Evolutionary conservation across 2,113 vertebrate genomes (phyloP), one percentile per base, ranked within the genome.

Genomic region (Ancistrus triradiatus): DNA sequence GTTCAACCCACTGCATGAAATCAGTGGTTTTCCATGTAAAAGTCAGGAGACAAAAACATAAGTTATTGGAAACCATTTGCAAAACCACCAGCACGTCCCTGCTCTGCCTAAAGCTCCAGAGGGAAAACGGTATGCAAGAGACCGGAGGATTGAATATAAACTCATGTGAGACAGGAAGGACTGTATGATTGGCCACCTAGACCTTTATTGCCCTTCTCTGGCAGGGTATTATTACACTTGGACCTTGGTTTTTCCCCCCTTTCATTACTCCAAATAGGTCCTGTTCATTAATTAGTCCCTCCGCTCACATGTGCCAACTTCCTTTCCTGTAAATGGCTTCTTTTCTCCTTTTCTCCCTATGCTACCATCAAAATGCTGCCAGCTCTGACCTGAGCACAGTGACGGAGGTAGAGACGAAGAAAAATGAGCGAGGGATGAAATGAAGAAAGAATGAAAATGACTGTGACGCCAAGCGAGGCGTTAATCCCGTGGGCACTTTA

Each of bases 201-300:
- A 18, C 44, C 15, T 46, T 47, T 33, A 59, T 35, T 47, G 42
- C 40, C 78, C 72, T 75, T 78, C 78, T 77, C 57, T 40, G 10
- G 59, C 65, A 40, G 70, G 64, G 62, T 76, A 80, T 80, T 82
- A 85, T 85, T 84, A 80, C 77, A 75, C 72, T 80, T 69, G 76
- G 27, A 40, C 11, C 22, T 40, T 21, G 24, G 8, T 42, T 58
- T 76, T 77, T 24, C 8, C 31, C 7, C 11, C 48, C 21, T 50
- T 72, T 79, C 69, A 21, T 75, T 75, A 79, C 72, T 77, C 65
- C 80, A 75, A 77, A 81, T 69, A 76, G 74, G 77, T 62, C 64
- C n/a, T 3, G 74, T 46, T 79, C 64, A 63, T 85, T 80, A 79
- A 83, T 87, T 84, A 86, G 81, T 84, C 81, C 79, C 78, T 70